These are phyloP conservation scores for Crotalus helleri DNA, from an alignment of 2,113 vertebrate genomes.

Conservation along the genomic window DNA sequence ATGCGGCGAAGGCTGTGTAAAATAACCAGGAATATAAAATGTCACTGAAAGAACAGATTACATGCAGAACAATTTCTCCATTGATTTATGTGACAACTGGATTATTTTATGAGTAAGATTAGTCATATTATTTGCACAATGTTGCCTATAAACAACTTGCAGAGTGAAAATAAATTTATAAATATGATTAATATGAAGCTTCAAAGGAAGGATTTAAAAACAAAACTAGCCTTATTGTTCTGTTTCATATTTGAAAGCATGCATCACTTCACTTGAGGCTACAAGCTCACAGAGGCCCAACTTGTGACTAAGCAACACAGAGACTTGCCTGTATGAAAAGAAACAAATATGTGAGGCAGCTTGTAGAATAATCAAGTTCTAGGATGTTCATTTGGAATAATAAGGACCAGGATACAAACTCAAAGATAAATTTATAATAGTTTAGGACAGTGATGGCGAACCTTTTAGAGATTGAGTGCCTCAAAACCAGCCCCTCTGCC, in stretches of 20 bases:
- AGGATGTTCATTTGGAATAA: slow-evolving; percentile 12
- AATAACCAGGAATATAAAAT: slow-evolving; percentile 6
- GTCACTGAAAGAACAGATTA: neutral
- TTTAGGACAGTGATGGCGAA: neutral
- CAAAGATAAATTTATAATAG: rapidly evolving
- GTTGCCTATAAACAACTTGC: neutral
- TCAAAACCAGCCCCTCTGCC: no score
- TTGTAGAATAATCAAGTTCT: slow-evolving; percentile 32
- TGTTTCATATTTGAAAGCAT: slow-evolving; percentile 39
- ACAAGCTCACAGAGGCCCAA: slow-evolving; percentile 39
- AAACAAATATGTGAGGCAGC: neutral
- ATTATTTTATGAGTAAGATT: neutral
- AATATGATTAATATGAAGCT: neutral
- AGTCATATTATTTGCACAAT: neutral
- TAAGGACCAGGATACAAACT: neutral
- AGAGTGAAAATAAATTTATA: neutral
- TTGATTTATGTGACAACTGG: neutral
- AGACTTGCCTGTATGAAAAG: slow-evolving; percentile 40
- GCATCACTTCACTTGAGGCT: slow-evolving; percentile 46
- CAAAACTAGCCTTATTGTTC: slow-evolving; percentile 23
- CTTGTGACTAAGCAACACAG: slow-evolving; percentile 46
- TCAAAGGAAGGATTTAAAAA: neutral
- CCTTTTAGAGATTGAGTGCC: no score
- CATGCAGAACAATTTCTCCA: neutral
- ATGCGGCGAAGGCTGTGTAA: neutral